phyloP scores from a whole-genome alignment of 2,113 vertebrate genomes.

The Tamias sibiricus region DNA sequence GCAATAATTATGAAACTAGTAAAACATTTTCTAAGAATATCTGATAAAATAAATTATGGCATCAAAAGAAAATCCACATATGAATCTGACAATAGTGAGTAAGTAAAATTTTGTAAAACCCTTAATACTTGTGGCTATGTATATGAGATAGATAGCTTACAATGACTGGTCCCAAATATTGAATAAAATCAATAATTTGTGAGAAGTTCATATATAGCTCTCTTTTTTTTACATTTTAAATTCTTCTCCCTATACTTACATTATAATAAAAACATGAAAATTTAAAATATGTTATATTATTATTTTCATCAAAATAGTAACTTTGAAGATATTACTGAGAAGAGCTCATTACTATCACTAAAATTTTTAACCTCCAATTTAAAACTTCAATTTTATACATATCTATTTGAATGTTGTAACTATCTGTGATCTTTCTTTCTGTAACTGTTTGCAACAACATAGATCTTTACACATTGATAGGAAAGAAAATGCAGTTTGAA shows the following conservation, averaged over 20 bases:
- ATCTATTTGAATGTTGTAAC: background rate
- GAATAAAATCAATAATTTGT: background rate
- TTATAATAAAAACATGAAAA: background rate
- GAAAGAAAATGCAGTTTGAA: constrained; percentile 32
- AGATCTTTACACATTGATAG: background rate
- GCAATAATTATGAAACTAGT: background rate
- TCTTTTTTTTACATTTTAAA: background rate
- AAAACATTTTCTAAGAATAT: background rate
- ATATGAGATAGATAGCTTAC: background rate
- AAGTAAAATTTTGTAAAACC: background rate
- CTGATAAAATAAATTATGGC: background rate
- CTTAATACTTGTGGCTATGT: accelerated
- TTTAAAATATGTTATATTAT: background rate
- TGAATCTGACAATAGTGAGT: background rate
- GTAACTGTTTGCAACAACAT: background rate
- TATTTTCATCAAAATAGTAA: background rate
- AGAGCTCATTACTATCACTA: constrained; percentile 8
- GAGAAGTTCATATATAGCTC: background rate
- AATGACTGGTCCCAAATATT: background rate
- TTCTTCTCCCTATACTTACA: background rate
- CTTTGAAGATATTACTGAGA: background rate
- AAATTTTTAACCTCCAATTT: background rate
- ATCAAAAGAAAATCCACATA: background rate
- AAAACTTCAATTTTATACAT: background rate
- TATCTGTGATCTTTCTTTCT: background rate